Percentiles rank a stretch among this genome's conserved stretches.
Conservation (phyloP, 2,888 invertebrate genomes). For the Platycnemis pennipes region DNA sequence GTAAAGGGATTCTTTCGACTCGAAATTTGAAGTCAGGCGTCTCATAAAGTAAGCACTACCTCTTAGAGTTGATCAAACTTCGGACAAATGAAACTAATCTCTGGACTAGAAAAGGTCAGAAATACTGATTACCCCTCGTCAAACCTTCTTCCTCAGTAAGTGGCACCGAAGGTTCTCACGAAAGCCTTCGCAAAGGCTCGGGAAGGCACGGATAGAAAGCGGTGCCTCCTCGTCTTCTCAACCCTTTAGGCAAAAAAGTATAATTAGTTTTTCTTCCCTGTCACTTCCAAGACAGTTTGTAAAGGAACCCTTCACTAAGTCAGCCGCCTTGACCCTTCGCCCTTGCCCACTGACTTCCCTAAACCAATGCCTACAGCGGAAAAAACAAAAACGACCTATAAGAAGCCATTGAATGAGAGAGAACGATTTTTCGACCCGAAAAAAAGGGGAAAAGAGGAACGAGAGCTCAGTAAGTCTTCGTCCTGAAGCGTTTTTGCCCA, state of each 20-base stretch:
- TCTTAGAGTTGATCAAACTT: too few species aligned
- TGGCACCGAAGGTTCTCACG: neutral
- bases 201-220: neutral
- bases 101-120: too few species aligned
- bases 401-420: too few species aligned
- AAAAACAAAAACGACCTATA: neutral
- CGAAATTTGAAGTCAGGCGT: too few species aligned
- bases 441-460: neutral
- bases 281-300: neutral
- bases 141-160: too few species aligned
- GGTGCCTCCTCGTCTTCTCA: neutral
- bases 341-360: neutral
- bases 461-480: neutral
- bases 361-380: neutral
- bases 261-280: neutral
- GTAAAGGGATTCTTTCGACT: too few species aligned
- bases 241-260: neutral
- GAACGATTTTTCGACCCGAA: neutral
- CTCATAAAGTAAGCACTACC: too few species aligned
- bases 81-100: too few species aligned
- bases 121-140: too few species aligned
- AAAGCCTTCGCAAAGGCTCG: neutral
- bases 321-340: neutral
- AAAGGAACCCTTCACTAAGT: neutral
- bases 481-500: neutral